Percentiles rank a stretch among this genome's conserved stretches.
phyloP scores from a whole-genome alignment of 1,140 invertebrate species.

The Ostrea denselamellosa region DNA sequence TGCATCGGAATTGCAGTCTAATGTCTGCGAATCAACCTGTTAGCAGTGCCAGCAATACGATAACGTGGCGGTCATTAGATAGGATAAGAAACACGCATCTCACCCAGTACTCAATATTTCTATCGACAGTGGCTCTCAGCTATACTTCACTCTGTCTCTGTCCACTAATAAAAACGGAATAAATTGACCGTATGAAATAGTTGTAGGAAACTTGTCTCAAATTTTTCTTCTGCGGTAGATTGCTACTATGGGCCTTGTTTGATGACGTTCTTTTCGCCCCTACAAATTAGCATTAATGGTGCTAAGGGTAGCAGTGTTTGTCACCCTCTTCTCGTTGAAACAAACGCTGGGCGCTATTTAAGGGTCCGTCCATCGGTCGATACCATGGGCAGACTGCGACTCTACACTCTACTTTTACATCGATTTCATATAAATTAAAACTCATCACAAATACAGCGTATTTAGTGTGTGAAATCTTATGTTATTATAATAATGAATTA shows the following conservation, averaged over 20 bases:
- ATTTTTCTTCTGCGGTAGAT: neutral
- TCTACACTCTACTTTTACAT: neutral
- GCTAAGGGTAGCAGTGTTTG: neutral
- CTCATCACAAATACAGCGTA: neutral
- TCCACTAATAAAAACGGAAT: conserved; percentile 12
- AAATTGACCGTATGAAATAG: conserved; percentile 1
- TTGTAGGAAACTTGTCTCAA: neutral
- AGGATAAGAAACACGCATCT: conserved; percentile 12
- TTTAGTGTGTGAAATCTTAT: conserved; percentile 1
- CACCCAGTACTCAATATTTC: conserved; percentile 6
- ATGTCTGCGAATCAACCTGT: neutral
- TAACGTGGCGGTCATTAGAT: conserved; percentile 12
- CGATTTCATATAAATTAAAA: conserved; percentile 21
- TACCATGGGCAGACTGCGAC: neutral
- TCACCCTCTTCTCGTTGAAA: neutral
- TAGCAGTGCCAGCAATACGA: neutral
- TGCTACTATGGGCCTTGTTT: neutral
- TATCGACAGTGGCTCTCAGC: neutral
- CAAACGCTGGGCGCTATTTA: neutral
- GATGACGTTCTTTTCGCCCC: neutral
- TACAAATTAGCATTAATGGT: neutral
- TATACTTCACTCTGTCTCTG: neutral
- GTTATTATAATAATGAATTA: neutral
- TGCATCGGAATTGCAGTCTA: neutral
- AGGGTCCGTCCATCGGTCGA: neutral